phyloP scores from a whole-genome alignment of 2,797 vertebrate species.

The Acomys russatus region DNA sequence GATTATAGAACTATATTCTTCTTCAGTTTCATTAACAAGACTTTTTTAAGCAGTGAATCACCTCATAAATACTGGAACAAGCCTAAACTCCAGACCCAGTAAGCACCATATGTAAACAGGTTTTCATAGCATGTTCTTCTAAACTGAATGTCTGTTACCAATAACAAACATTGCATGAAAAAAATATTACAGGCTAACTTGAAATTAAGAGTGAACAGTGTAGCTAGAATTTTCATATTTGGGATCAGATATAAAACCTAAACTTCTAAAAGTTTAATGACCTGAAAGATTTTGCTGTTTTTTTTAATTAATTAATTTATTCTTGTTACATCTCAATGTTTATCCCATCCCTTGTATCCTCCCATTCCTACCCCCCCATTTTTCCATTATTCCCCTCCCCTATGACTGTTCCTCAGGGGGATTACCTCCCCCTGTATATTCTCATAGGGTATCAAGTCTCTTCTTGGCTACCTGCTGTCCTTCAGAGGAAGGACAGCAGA shows the following conservation, averaged over 20 bases:
- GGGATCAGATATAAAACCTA: slow-evolving; percentile 48
- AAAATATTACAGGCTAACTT: slow-evolving; percentile 9
- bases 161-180: slow-evolving; percentile 68
- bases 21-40: slow-evolving; percentile 28
- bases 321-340: too few relatives aligned
- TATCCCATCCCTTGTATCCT: too few relatives aligned
- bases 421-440: too few relatives aligned
- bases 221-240: slow-evolving; percentile 37
- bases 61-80: not conserved
- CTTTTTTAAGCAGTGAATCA: slow-evolving; percentile 52
- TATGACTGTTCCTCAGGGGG: too few relatives aligned
- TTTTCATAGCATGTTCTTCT: not conserved
- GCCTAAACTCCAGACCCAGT: not conserved
- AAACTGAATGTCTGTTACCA: not conserved
- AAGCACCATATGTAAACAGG: not conserved
- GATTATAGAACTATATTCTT: not conserved
- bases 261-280: slow-evolving; percentile 41
- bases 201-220: slow-evolving; percentile 31
- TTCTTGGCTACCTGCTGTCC: too few relatives aligned
- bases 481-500: too few relatives aligned
- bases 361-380: too few relatives aligned
- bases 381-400: too few relatives aligned
- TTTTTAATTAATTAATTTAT: too few relatives aligned
- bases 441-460: too few relatives aligned
- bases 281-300: slow-evolving; percentile 40